Evolutionary conservation across 1,140 invertebrate genomes (phyloP).

Genomic region (Hestina assimilis): DNA sequence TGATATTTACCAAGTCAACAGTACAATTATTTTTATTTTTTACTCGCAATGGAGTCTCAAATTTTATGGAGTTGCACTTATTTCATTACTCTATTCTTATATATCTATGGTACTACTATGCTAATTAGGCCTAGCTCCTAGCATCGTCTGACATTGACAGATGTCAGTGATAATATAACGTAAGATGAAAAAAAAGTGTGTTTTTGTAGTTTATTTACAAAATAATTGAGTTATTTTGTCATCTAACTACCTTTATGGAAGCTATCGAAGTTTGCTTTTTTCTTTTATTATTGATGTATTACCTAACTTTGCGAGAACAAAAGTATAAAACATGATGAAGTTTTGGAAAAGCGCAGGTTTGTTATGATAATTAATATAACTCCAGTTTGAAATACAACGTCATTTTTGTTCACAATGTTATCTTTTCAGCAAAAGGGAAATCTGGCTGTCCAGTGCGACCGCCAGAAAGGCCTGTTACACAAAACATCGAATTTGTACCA

Average conservation of each 20-base stretch:
- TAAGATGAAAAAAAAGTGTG: slow-evolving; percentile 11
- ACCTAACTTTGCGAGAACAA: slow-evolving; percentile 1
- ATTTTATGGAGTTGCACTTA: no score
- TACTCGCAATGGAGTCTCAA: no score
- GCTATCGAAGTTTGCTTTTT: slow-evolving; percentile 36
- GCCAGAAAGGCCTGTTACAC: slow-evolving; percentile 43
- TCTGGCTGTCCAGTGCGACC: slow-evolving; percentile 65
- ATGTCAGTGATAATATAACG: slow-evolving; percentile 25
- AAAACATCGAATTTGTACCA: slow-evolving; percentile 30
- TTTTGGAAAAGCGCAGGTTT: slow-evolving; percentile 75
- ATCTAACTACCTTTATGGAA: slow-evolving; percentile 49
- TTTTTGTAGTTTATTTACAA: slow-evolving; percentile 42
- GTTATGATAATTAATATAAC: not conserved
- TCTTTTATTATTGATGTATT: slow-evolving; percentile 20
- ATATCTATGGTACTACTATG: no score
- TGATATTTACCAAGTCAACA: no score
- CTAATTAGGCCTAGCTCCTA: no score
- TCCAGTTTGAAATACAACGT: no score
- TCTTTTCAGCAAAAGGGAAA: slow-evolving; percentile 69
- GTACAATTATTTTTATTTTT: no score
- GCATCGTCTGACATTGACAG: slow-evolving; percentile 6
- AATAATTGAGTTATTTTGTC: slow-evolving; percentile 34
- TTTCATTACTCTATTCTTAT: no score
- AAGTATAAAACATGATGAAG: slow-evolving; percentile 56
- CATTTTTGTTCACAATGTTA: no score